These are phyloP conservation scores for Pteropus alecto DNA, from an alignment of 2,113 vertebrate species.

Conservation along the genomic window DNA sequence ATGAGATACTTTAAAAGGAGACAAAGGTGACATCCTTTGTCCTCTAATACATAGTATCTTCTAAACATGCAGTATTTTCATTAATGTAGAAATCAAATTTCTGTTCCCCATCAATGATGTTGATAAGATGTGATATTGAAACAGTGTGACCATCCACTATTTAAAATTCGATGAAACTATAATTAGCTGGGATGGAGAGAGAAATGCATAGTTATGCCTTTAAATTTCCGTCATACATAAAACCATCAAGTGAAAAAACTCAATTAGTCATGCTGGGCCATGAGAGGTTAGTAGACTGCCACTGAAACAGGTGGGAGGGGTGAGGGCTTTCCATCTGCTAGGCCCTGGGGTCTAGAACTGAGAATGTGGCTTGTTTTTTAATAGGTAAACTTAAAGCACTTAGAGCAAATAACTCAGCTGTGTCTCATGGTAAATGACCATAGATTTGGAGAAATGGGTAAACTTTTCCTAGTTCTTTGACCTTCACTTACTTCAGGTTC, in stretches of 20 bases:
- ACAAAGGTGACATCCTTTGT: neutral
- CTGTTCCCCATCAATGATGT: neutral
- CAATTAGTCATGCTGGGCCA: neutral
- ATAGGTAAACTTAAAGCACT: slow-evolving; percentile 49
- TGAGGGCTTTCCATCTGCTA: neutral
- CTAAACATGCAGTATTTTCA: neutral
- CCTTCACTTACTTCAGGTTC: neutral
- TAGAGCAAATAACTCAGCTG: slow-evolving; percentile 10
- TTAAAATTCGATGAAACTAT: neutral
- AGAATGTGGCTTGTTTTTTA: slow-evolving; percentile 31
- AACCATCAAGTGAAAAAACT: slow-evolving; percentile 14
- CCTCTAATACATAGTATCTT: neutral
- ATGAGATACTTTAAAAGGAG: neutral
- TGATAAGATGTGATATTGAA: neutral
- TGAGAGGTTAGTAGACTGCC: neutral
- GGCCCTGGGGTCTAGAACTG: neutral
- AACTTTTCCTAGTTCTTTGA: slow-evolving; percentile 1
- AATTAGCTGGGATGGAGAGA: neutral
- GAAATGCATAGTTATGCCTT: neutral
- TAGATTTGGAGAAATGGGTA: neutral
- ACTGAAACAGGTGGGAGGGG: neutral
- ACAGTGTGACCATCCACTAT: neutral
- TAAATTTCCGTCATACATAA: neutral
- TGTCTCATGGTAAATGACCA: neutral
- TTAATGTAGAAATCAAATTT: neutral